These are phyloP conservation scores for Oscheius onirici DNA, from an alignment of 2,888 invertebrate genomes.

Conservation along the genomic window DNA sequence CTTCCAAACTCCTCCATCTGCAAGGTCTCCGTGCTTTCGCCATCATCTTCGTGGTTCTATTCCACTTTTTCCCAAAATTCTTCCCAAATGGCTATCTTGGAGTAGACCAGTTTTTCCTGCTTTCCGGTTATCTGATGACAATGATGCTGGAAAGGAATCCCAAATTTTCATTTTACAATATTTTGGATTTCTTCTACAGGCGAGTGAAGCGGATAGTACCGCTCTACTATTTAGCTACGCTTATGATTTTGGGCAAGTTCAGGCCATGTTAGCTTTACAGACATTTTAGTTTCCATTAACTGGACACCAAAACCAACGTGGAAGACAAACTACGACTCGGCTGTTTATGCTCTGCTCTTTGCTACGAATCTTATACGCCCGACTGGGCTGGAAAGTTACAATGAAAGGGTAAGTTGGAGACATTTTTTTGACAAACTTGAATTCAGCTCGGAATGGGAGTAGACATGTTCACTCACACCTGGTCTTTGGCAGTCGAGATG, in stretches of 20 bases:
- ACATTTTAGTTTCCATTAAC: background rate
- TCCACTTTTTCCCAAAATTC: background rate
- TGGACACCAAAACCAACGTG: background rate
- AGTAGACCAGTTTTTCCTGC: constrained; percentile 7
- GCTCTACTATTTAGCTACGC: constrained; percentile 5
- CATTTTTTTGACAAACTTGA: too few species aligned
- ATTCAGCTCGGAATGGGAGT: constrained; percentile 13
- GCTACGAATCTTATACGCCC: constrained; percentile 3
- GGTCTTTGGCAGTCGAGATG: constrained; percentile 23
- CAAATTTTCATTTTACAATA: background rate
- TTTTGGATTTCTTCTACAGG: background rate
- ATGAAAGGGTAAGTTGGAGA: background rate
- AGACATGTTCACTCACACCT: constrained; percentile 18
- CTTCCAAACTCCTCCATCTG: background rate
- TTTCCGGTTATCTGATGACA: constrained; percentile 22
- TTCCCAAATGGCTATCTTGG: background rate
- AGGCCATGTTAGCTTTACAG: background rate
- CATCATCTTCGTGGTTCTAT: background rate
- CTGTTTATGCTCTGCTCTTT: constrained; percentile 1
- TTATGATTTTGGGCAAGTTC: background rate
- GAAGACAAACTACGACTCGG: background rate
- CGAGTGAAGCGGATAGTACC: constrained; percentile 23
- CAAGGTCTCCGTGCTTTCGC: background rate
- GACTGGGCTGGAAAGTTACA: background rate
- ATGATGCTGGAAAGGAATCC: constrained; percentile 10